Conservation (phyloP, 1,140 invertebrate genomes). For the Pygmarrhopalites habei region DNA sequence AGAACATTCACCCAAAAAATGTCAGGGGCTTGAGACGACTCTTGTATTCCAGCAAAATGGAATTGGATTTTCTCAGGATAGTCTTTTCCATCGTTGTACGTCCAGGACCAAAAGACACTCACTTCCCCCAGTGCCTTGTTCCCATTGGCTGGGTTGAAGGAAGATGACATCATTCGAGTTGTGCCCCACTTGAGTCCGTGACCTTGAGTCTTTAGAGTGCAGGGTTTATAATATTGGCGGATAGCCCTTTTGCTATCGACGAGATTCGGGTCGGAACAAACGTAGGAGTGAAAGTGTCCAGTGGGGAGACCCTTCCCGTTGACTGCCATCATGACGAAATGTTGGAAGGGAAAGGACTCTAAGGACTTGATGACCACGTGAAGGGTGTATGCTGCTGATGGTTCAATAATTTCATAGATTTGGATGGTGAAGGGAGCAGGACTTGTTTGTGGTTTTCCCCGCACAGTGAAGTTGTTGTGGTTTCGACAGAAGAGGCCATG, state of each 20-base stretch:
- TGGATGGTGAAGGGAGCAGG: too few species aligned
- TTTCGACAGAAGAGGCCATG: too few species aligned
- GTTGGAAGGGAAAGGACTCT: too few species aligned
- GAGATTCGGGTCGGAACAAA: too few species aligned
- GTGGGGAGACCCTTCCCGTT: neutral
- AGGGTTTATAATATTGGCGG: neutral
- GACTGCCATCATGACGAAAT: too few species aligned
- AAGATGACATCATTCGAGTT: neutral
- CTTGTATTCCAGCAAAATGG: neutral
- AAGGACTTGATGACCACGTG: too few species aligned
- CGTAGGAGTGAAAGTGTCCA: too few species aligned
- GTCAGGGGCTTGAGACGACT: neutral
- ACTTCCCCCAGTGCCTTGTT: neutral
- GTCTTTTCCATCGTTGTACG: neutral
- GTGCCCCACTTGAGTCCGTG: neutral
- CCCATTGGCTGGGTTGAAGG: neutral
- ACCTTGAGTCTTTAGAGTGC: neutral
- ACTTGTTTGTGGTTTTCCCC: too few species aligned
- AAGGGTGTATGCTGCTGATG: too few species aligned
- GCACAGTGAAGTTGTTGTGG: too few species aligned
- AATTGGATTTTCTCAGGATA: neutral
- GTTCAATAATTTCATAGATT: too few species aligned
- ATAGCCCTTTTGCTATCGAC: neutral
- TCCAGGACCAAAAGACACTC: neutral
- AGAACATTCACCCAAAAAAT: neutral